Base-by-base conservation (phyloP, 1,140 invertebrate species). In the Procambarus virginalis region DNA sequence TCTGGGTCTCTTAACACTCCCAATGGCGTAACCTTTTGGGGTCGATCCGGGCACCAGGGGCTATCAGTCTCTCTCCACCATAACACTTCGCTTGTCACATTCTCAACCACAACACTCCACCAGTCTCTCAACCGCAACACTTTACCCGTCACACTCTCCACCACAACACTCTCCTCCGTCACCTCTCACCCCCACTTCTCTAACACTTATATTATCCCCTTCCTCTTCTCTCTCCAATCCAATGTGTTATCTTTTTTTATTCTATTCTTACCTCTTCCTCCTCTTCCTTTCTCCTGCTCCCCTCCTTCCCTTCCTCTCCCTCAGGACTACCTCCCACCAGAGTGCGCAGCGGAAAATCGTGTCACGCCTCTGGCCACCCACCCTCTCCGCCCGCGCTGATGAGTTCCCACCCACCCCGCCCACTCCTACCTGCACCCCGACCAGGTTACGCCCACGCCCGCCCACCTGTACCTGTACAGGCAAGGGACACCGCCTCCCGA, bases 341-440 rank as follows among this genome's bases (percentile, higher is more conserved):
- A 5, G 20, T 70, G 46, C 8, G 6, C 1, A 46, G 80, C 80
- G 80, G 60, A 82, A 82, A 82, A 82, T 82, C 68, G 22, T 12
- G 34, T 12, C 55, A 14, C 73, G 4, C 73, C 51, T 73, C 1
- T 49, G 14, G n/a, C n/a, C 49, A 17, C 75, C 51, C 55, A n/a
- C 84, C 81, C 12, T 68, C 17, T 34, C 49, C 84, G 6, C 14
- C 22, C 58, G 49, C 60, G 84, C 84, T 85, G 84, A 85, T 85
- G 84, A 85, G 84, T 75, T 77, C 70, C 51, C 84, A 60, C 84
- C 84, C 84, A 85, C 12, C 55, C 84, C 73, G 73, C 84, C 84
- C 84, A 77, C 84, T 85, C 84, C n/a, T 85, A 85, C 84, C 84
- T 78, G 84, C 49, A 45, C 2, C 51, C 84, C 76, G 73, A 85